Evolutionary conservation across 2,888 invertebrate genomes (phyloP).

Genomic region (Stenodera caucasica): DNA sequence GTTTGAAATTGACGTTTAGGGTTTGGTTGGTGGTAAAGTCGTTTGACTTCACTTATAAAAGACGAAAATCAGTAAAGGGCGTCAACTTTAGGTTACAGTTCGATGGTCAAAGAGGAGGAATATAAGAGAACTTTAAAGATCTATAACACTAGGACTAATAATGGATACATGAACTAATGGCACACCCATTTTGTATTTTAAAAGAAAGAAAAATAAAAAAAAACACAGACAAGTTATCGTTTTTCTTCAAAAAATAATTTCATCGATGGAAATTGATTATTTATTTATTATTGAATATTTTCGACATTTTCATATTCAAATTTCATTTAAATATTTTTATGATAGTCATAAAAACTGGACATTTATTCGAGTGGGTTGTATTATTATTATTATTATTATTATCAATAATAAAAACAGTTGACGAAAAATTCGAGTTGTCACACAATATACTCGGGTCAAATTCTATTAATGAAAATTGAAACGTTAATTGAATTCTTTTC

Average conservation of each 20-base stretch:
- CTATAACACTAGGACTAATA: not conserved
- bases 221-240: too few relatives aligned
- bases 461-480: not conserved
- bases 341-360: not conserved
- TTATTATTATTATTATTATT: not conserved
- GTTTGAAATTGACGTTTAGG: not conserved
- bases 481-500: not conserved
- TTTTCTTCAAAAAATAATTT: too few relatives aligned
- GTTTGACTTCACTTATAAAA: not conserved
- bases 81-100: not conserved
- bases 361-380: not conserved
- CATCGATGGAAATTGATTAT: not conserved
- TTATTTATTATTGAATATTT: too few relatives aligned
- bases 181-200: not conserved
- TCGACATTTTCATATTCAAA: not conserved
- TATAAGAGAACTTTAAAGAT: not conserved
- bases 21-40: not conserved
- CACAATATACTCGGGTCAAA: not conserved
- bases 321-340: slow-evolving; percentile 1
- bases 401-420: not conserved
- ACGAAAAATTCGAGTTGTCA: not conserved
- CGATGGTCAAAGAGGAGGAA: slow-evolving; percentile 3
- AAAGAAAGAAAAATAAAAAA: too few relatives aligned
- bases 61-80: slow-evolving; percentile 6
- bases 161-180: not conserved